Evolutionary conservation across 53 echinoderm and acorn worm genomes (phyloP), one percentile per base, ranked within the genome.

Genomic region (Luidia sarsii): DNA sequence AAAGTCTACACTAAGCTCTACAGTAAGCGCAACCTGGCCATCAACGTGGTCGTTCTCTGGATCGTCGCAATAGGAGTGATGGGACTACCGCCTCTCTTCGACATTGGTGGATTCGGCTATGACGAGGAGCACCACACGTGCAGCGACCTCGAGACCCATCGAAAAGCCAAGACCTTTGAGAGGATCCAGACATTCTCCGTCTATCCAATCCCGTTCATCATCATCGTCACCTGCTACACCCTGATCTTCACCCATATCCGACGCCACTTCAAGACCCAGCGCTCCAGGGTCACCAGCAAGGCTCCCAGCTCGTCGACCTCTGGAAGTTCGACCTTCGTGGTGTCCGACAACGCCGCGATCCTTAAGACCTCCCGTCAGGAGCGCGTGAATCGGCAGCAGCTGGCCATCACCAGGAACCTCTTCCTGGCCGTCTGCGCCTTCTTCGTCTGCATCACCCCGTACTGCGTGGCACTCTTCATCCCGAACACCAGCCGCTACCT

Each of bases 391-490:
- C 82, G 74, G 24, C 88, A 82, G 41, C 88, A 88, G 38, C 65
- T 82, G 2, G 62, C 82, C 21, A 82, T 88, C 28, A 88, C 88
- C 4, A 88, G 82, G 56, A 88, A 88, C 52, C 88, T 88, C 5
- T 87, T 87, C 46, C 54, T 72, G n/a, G 82, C 82, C 16, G 62
- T 87, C 14, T 82, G 82, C 13, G 62, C 82, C 13, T 88, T 69
- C 54, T 57, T 88, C 38, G 22, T 82, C 16, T 79, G 68, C 34
- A 82, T 82, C 8, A 67, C 73, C 43, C 88, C 88, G 1, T 88
- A 82, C 46, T 37, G 73, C n/a, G 55, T 88, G 14, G 72, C 82
- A 7, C 65, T 73, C 10, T 33, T 88, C 22, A 20, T 88, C 37
- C 88, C 88, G 5, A 72, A 81, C 15, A 67, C 28, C 37, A 39